Percentiles rank a stretch among this genome's conserved stretches.
phyloP scores from a whole-genome alignment of 2,113 vertebrate species.

The Neofelis nebulosa region DNA sequence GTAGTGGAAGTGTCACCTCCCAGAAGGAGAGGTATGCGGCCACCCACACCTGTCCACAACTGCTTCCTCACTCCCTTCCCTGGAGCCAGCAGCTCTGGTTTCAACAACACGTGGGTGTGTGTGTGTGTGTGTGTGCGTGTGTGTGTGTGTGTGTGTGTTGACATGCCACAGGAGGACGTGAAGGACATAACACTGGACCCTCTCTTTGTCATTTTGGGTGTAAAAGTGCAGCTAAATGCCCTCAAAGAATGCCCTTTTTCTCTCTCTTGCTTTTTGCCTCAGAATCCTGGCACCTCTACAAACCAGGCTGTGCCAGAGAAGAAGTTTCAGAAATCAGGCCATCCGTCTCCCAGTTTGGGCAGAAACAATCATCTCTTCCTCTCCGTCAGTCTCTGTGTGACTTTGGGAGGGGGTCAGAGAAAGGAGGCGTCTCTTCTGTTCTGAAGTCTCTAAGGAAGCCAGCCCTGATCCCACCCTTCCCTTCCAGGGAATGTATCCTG shows the following conservation, averaged over 20 bases:
- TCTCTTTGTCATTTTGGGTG: neutral
- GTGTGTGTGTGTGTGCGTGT: neutral
- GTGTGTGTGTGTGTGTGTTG: neutral
- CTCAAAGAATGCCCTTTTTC: neutral
- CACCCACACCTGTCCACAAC: slow-evolving; percentile 39
- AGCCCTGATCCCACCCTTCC: slow-evolving; percentile 59
- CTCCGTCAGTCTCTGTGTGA: neutral
- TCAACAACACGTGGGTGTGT: neutral
- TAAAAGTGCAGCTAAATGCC: neutral
- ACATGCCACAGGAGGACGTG: neutral
- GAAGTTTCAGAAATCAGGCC: neutral
- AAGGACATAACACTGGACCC: neutral
- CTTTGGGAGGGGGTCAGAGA: neutral
- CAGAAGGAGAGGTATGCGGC: slow-evolving; percentile 48
- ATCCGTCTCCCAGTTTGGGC: neutral
- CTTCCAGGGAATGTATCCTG: slow-evolving; percentile 50
- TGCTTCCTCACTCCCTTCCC: slow-evolving; percentile 30
- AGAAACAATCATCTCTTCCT: slow-evolving; percentile 1
- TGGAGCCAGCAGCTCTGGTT: neutral
- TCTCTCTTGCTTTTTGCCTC: neutral
- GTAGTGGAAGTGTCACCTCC: slow-evolving; percentile 59
- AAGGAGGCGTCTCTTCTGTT: slow-evolving; percentile 27
- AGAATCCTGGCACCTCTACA: slow-evolving; percentile 29
- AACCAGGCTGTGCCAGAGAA: neutral
- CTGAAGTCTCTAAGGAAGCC: slow-evolving; percentile 61